Percentiles rank a stretch among this genome's conserved stretches.
phyloP scores from a whole-genome alignment of 2,888 invertebrate species.

The Leptura quadrifasciata region DNA sequence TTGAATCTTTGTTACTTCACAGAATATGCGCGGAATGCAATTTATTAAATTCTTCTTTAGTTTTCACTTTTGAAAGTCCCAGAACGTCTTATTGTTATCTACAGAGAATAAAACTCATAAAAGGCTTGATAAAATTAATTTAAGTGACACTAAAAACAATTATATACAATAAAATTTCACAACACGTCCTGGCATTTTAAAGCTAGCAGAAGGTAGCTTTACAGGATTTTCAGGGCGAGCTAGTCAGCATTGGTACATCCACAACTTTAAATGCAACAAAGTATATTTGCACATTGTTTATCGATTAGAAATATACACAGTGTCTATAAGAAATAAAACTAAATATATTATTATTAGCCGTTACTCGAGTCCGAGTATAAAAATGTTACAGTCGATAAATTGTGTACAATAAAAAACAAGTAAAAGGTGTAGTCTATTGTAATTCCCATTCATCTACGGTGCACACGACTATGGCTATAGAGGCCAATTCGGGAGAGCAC shows the following conservation, averaged over 20 bases:
- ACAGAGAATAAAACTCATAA: background rate
- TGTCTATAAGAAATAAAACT: no score
- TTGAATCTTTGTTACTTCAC: background rate
- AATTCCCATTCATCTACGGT: no score
- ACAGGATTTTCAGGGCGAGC: background rate
- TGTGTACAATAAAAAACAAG: no score
- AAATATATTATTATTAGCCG: no score
- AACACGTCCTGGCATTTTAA: background rate
- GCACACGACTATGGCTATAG: no score
- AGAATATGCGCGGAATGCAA: background rate
- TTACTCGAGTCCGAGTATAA: no score
- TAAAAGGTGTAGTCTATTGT: no score
- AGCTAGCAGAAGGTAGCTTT: background rate
- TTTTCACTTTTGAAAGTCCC: background rate
- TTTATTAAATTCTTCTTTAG: background rate
- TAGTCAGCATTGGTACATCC: background rate
- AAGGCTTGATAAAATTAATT: constrained; percentile 4
- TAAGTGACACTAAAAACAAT: constrained; percentile 3
- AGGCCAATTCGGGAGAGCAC: no score
- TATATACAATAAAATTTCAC: constrained; percentile 3
- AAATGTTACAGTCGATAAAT: no score
- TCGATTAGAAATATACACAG: background rate
- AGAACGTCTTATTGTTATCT: background rate
- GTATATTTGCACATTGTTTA: background rate
- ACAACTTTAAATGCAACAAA: background rate